phyloP scores from a whole-genome alignment of 2,113 vertebrate species.

The Lepus americanus region DNA sequence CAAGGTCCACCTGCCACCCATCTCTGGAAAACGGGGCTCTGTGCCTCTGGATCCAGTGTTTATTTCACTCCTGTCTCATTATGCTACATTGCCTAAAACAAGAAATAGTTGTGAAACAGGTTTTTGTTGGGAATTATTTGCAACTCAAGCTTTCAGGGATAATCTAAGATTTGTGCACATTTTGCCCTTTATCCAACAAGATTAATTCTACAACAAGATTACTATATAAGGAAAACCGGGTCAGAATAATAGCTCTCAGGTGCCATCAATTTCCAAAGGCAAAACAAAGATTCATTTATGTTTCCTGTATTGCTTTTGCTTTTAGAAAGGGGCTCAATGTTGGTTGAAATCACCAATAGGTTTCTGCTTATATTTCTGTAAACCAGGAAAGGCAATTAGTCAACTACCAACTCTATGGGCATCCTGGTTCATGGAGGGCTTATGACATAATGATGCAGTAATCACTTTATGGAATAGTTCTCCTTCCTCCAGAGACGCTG shows the following conservation, averaged over 20 bases:
- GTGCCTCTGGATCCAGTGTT: neutral
- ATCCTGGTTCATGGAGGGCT: neutral
- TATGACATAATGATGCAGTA: neutral
- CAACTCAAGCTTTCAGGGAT: neutral
- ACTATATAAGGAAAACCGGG: slow-evolving; percentile 3
- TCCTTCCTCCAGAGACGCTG: neutral
- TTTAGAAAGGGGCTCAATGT: neutral
- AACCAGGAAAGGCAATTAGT: slow-evolving; percentile 15
- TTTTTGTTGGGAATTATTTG: neutral
- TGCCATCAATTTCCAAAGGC: neutral
- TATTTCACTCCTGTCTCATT: neutral
- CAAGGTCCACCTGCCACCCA: neutral
- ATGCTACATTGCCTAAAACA: neutral
- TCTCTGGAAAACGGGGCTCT: too few species aligned
- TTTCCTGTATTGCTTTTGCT: neutral
- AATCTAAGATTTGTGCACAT: slow-evolving; percentile 17
- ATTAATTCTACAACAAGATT: neutral
- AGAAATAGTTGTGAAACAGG: neutral
- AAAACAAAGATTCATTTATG: neutral
- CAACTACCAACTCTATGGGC: neutral
- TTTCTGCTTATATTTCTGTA: slow-evolving; percentile 44
- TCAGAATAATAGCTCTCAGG: neutral
- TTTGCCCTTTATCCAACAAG: neutral
- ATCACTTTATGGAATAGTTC: neutral
- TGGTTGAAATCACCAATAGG: neutral